Percentiles rank a stretch among this genome's conserved stretches.
Conservation (phyloP, 1,140 invertebrate genomes). For the Neodiprion fabricii region DNA sequence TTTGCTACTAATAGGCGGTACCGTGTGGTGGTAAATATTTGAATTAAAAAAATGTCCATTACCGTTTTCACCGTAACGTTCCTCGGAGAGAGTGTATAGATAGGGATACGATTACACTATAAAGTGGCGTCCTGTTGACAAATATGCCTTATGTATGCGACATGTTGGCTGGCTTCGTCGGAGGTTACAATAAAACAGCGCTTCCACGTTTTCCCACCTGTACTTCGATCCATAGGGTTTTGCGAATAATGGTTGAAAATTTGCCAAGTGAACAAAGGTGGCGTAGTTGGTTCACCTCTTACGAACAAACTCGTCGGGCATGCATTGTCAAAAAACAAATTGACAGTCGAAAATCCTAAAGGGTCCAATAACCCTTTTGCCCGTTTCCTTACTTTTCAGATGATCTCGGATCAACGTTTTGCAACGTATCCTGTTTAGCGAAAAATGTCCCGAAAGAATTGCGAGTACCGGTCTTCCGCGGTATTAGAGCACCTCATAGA, state of each 20-base stretch:
- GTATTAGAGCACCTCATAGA: too few species aligned
- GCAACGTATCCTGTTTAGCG: too few species aligned
- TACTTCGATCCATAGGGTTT: not conserved
- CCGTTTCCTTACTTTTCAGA: too few species aligned
- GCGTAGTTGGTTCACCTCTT: too few species aligned
- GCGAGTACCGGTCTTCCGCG: too few species aligned
- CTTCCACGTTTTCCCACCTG: not conserved
- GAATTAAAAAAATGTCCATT: constrained; percentile 14
- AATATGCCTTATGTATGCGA: not conserved
- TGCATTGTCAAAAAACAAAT: too few species aligned
- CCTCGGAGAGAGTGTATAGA: not conserved
- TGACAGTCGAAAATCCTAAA: too few species aligned
- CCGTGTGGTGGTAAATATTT: not conserved
- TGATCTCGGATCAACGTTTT: too few species aligned
- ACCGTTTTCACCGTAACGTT: not conserved
- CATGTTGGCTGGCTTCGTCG: not conserved
- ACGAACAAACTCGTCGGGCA: too few species aligned
- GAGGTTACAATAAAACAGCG: not conserved
- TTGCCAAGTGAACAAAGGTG: not conserved
- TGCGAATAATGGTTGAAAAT: not conserved
- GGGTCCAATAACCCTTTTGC: too few species aligned
- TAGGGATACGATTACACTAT: constrained; percentile 9
- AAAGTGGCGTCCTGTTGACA: constrained; percentile 14
- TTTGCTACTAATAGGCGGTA: constrained; percentile 1
- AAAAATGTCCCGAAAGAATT: too few species aligned